Conservation (phyloP, 2,113 vertebrate genomes). For the Eulacestoma nigropectus region DNA sequence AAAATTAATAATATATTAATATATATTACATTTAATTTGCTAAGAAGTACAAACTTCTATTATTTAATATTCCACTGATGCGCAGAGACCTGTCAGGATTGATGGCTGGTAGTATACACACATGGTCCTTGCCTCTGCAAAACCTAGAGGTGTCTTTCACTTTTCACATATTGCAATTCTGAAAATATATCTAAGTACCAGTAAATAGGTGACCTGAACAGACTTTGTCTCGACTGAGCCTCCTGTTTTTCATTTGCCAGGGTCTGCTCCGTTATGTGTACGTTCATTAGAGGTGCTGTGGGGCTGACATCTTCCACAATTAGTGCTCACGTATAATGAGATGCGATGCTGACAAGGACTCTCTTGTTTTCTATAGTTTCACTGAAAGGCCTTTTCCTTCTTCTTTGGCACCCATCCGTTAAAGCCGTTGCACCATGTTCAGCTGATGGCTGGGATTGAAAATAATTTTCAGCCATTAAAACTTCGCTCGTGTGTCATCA, state of each 20-base stretch:
- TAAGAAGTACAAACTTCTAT: not conserved
- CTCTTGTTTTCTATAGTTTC: conserved; percentile 30
- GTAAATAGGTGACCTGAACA: not conserved
- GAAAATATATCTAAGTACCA: not conserved
- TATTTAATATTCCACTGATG: not conserved
- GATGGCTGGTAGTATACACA: not conserved
- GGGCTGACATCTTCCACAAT: not conserved
- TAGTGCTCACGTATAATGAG: not conserved
- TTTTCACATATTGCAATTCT: not conserved
- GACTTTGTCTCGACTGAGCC: not conserved
- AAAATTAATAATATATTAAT: not conserved
- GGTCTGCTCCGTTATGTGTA: not conserved
- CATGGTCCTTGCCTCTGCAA: not conserved
- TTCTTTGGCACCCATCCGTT: not conserved
- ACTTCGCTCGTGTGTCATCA: not conserved
- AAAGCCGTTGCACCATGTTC: not conserved
- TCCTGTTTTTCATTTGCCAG: not conserved
- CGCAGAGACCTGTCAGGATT: not conserved
- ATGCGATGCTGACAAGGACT: conserved; percentile 16
- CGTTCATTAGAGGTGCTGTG: not conserved
- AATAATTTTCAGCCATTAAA: not conserved
- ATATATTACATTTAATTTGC: not conserved
- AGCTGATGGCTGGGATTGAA: not conserved
- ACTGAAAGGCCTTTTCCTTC: not conserved
- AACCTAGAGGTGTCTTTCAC: not conserved